phyloP scores from a whole-genome alignment of 2,113 vertebrate species.

The Ceyx cyanopectus region DNA sequence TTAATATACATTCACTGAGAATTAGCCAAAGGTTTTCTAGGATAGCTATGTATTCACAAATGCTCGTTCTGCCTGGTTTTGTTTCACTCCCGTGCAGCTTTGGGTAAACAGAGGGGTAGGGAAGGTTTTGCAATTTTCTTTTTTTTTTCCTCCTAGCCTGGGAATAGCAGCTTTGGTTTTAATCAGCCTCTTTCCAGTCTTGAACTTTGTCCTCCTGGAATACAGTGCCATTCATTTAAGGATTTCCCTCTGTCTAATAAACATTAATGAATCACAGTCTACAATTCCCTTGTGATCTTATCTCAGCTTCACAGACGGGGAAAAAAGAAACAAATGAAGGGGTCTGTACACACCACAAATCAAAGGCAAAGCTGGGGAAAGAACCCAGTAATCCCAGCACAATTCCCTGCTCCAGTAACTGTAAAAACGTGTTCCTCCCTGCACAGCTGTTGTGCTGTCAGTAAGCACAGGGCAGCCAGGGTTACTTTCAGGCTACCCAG shows the following conservation, averaged over 20 bases:
- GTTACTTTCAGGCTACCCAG: not conserved
- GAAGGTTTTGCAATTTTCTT: slow-evolving; percentile 2
- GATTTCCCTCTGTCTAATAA: slow-evolving; percentile 60
- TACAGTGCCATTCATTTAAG: slow-evolving; percentile 19
- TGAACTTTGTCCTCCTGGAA: slow-evolving; percentile 56
- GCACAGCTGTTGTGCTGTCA: not conserved
- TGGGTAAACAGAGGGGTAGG: not conserved
- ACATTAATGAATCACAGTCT: slow-evolving; percentile 38
- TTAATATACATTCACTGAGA: not conserved
- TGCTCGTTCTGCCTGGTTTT: not conserved
- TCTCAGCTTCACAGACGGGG: slow-evolving; percentile 42
- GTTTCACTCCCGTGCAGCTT: not conserved
- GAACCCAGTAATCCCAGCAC: not conserved
- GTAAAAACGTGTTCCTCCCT: not conserved
- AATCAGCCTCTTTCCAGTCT: slow-evolving; percentile 33
- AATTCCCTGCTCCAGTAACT: not conserved
- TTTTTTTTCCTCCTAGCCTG: not conserved
- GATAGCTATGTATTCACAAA: accelerated
- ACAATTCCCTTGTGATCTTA: slow-evolving; percentile 45
- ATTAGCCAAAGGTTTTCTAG: not conserved
- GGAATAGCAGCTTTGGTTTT: slow-evolving; percentile 36
- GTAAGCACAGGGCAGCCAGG: not conserved
- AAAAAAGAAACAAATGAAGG: slow-evolving; percentile 47
- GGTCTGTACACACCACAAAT: slow-evolving; percentile 41
- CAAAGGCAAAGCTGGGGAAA: slow-evolving; percentile 36